Conservation (phyloP, 2,888 invertebrate species). For the Cyclophora punctaria region DNA sequence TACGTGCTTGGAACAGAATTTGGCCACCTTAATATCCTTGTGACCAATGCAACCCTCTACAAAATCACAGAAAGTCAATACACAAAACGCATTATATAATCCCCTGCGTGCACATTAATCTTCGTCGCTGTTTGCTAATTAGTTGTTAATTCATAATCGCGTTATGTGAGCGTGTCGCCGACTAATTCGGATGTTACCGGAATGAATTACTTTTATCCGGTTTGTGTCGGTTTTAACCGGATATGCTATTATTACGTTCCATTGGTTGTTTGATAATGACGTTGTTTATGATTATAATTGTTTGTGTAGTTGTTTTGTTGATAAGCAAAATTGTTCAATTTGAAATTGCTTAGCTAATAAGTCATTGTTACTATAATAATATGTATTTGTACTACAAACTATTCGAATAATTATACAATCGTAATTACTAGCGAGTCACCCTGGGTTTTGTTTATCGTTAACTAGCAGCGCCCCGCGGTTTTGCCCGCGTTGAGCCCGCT, state of each 20-base stretch:
- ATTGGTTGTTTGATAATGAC: not conserved
- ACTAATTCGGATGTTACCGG: conserved; percentile 10
- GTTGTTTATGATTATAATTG: conserved; percentile 4
- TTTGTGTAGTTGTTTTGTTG: not conserved
- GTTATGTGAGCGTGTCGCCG: conserved; percentile 23
- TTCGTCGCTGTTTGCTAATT: conserved; percentile 36
- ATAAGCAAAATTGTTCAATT: too few relatives aligned
- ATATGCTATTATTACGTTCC: not conserved
- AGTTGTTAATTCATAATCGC: conserved; percentile 36
- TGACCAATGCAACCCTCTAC: too few relatives aligned
- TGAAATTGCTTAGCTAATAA: too few relatives aligned
- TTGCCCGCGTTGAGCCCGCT: too few relatives aligned
- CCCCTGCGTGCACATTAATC: conserved; percentile 32
- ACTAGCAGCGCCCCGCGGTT: too few relatives aligned
- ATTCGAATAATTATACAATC: too few relatives aligned
- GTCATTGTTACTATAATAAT: too few relatives aligned
- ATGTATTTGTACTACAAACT: too few relatives aligned
- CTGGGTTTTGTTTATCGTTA: too few relatives aligned
- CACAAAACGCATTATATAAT: conserved; percentile 24
- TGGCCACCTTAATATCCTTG: not conserved
- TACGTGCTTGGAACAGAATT: not conserved
- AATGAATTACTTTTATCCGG: conserved; percentile 9
- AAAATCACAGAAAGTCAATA: not conserved
- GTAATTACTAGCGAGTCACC: too few relatives aligned
- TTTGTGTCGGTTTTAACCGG: conserved; percentile 2